These are phyloP conservation scores for Oryctes rhinoceros DNA, from an alignment of 1,140 invertebrate species.

Conservation along the genomic window DNA sequence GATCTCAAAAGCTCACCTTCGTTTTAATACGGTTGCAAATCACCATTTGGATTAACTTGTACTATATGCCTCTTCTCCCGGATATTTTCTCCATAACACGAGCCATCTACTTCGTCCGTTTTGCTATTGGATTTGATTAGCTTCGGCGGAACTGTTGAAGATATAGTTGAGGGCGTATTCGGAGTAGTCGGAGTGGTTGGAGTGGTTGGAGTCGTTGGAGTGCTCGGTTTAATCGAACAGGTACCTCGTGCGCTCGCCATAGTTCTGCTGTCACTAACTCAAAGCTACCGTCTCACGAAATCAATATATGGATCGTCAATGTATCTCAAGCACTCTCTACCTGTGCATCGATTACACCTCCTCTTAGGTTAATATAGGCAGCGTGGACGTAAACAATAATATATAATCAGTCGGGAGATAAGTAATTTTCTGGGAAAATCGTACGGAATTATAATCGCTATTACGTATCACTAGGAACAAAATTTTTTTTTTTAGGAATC, in stretches of 20 bases:
- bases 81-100: not conserved
- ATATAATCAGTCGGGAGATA: not conserved
- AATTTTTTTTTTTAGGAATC: too few relatives aligned
- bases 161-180: not conserved
- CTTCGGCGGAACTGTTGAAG: not conserved
- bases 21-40: conserved; percentile 6
- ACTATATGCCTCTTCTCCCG: conserved; percentile 5
- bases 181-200: not conserved
- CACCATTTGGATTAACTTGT: not conserved
- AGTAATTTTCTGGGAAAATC: not conserved
- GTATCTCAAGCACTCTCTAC: not conserved
- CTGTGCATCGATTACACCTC: not conserved
- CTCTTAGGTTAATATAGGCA: not conserved
- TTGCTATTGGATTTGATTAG: not conserved
- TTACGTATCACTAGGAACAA: too few relatives aligned
- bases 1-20: not conserved
- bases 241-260: not conserved
- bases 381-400: not conserved
- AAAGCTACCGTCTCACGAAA: not conserved
- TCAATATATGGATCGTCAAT: not conserved
- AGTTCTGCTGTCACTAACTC: not conserved
- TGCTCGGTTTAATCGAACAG: not conserved
- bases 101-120: not conserved
- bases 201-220: not conserved
- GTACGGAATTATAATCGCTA: not conserved